Evolutionary conservation across 2,797 vertebrate genomes (phyloP), one percentile per base, ranked within the genome.

Genomic region (Cirrhinus molitorella): DNA sequence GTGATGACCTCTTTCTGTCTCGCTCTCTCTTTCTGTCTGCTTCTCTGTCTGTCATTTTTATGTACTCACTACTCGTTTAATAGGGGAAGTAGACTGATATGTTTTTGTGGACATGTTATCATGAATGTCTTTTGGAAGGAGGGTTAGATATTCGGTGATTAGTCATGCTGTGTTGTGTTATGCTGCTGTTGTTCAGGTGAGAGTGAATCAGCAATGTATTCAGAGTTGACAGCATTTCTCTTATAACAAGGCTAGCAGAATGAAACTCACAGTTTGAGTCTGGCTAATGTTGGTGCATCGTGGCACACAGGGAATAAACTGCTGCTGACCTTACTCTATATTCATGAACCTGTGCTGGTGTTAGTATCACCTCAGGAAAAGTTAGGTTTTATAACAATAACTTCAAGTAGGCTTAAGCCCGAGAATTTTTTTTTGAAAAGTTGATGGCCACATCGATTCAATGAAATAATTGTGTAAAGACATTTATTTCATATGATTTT

Each of bases 151-250:
- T 76, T 79, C 25, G 63, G 43, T 80, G 85, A 83, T 86, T 86
- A 86, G 85, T 83, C 77, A 86, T 71, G 82, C 66, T 77, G 71
- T 75, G 51, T 74, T 55, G 70, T 86, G 77, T 82, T 55, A 47
- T 80, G 63, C 51, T 80, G 85, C 49, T 71, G 79, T 80, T 79
- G 63, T 83, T 67, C 81, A 80, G 85, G 85, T 84, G 85, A 87
- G 82, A 65, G 66, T 79, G 77, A 84, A 80, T 74, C 85, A 74
- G 55, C 82, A 59, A 80, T 83, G 66, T 72, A 65, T 83, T 81
- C 70, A 34, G 78, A 70, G 76, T 75, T 85, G 83, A 80, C 78
- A 78, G 34, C 83, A 49, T 85, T 80, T 85, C 78, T 80, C 59
- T 85, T 67, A 74, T 74, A 85, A 85, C 71, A 85, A 85, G 83